A percentile compares a stretch with the other conserved stretches of the same genome.
phyloP scores from a whole-genome alignment of 92 coral and sea anemone genomes.

The Hydrozoanthus gracilis region DNA sequence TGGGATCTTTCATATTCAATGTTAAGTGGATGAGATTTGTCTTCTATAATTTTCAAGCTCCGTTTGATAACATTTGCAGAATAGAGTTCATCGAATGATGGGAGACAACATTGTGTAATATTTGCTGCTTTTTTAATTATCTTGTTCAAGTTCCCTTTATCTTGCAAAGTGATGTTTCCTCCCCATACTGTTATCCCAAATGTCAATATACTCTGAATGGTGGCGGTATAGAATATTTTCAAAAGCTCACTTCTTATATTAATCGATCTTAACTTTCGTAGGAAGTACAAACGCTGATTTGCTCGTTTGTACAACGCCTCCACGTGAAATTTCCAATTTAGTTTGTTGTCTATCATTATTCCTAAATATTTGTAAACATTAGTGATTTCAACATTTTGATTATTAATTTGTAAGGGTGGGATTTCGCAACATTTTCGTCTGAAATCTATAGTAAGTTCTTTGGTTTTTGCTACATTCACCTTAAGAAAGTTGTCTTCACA shows the following conservation, averaged over 20 bases:
- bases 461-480: conserved; percentile 2
- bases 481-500: not conserved
- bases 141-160: conserved; percentile 13
- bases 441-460: conserved; percentile 11
- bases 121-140: conserved; percentile 14
- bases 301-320: conserved; percentile 17
- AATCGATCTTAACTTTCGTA: conserved; percentile 13
- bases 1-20: conserved; percentile 13
- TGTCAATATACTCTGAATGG: conserved; percentile 17
- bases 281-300: conserved; percentile 21
- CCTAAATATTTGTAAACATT: conserved; percentile 17
- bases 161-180: conserved; percentile 21
- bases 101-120: conserved; percentile 13
- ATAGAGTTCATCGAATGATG: conserved; percentile 14
- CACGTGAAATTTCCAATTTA: conserved; percentile 2
- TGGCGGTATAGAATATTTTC: conserved; percentile 10
- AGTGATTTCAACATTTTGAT: conserved; percentile 13
- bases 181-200: conserved; percentile 18
- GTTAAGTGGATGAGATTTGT: conserved; percentile 10
- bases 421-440: conserved; percentile 14
- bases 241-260: conserved; percentile 18
- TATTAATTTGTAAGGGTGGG: conserved; percentile 14
- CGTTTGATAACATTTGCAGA: conserved; percentile 20
- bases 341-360: conserved; percentile 8
- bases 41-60: conserved; percentile 9